Base-by-base conservation (phyloP, 2,113 vertebrate genomes). In the Edolisoma coerulescens region DNA sequence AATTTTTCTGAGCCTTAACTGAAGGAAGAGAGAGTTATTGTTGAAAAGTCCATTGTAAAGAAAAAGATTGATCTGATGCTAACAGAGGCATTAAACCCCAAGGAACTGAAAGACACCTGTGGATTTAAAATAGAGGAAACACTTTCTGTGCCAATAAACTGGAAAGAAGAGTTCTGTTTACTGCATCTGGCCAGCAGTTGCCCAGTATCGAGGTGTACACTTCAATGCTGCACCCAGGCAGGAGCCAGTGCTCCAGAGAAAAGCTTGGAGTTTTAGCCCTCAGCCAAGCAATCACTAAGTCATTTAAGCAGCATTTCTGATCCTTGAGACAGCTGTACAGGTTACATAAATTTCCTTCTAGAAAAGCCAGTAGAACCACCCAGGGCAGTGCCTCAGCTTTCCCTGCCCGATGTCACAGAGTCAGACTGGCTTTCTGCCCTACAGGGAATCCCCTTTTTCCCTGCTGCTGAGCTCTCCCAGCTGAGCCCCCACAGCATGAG, bases 11-110 rank as follows among this genome's bases (percentile, higher is more conserved):
- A 89, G 41, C 60, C 73, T 78, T 65, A 61, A 67, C 47, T 92
- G 84, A 87, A 84, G 74, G 52, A 87, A 84, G 47, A 74, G 68
- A 32, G 6, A 91, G 76, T 68, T 82, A 47, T 52, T 84, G n/a
- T 81, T 52, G 82, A 78, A 89, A 95, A 94, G 56, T 68, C 54
- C 59, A 33, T 87, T 95, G 73, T 90, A 88, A 94, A 84, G 53
- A 77, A 80, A 82, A 67, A 75, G 54, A 89, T 67, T 87, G 64
- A 78, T 90, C 76, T 88, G 70, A 86, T 73, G 67, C 71, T 37
- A 61, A 52, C 52, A 84, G 68, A 89, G 53, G 33, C 78, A 52
- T 78, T 80, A 89, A 96, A 80, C 32, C 53, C 74, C 54, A 83
- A 87, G 60, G 79, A 95, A 94, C 4, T 1, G 2, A 82, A 94